phyloP scores from a whole-genome alignment of 1,140 invertebrate genomes.

The Latrodectus geometricus region DNA sequence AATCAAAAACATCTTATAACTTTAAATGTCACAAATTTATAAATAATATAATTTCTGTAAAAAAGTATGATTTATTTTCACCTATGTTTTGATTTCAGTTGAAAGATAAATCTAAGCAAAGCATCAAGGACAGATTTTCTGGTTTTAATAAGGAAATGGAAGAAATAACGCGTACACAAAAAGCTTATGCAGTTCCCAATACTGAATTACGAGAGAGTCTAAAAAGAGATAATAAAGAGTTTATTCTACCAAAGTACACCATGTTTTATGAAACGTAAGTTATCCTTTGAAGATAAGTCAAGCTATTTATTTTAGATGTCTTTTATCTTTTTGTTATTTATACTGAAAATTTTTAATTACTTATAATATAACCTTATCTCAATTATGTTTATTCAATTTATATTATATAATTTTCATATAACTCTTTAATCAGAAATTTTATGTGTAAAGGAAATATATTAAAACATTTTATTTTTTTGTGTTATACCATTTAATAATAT shows the following conservation, averaged over 20 bases:
- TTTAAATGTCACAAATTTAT: too few species aligned
- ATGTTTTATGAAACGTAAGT: conserved; percentile 65
- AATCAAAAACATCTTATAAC: too few species aligned
- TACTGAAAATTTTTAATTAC: too few species aligned
- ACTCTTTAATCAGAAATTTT: too few species aligned
- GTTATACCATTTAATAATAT: too few species aligned
- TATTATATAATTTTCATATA: too few species aligned
- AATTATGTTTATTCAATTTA: too few species aligned
- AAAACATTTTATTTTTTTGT: too few species aligned
- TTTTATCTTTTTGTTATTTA: not conserved
- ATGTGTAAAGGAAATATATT: too few species aligned
- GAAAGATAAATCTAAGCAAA: conserved; percentile 87
- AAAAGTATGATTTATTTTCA: too few species aligned
- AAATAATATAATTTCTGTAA: too few species aligned
- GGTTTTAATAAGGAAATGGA: conserved; percentile 96
- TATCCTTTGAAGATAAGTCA: not conserved
- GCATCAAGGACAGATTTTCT: conserved; percentile 94
- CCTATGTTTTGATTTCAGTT: conserved; percentile 71
- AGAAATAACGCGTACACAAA: conserved; percentile 84
- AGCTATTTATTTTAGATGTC: not conserved
- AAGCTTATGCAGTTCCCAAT: conserved; percentile 93
- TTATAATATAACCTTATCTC: conserved; percentile 3
- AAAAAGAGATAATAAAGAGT: conserved; percentile 86
- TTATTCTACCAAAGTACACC: conserved; percentile 85
- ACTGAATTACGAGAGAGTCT: conserved; percentile 84